Percentiles rank a stretch among this genome's conserved stretches.
Evolutionary conservation across 2,888 invertebrate genomes (phyloP).

Genomic region (Eueremaeus valkanovi): DNA sequence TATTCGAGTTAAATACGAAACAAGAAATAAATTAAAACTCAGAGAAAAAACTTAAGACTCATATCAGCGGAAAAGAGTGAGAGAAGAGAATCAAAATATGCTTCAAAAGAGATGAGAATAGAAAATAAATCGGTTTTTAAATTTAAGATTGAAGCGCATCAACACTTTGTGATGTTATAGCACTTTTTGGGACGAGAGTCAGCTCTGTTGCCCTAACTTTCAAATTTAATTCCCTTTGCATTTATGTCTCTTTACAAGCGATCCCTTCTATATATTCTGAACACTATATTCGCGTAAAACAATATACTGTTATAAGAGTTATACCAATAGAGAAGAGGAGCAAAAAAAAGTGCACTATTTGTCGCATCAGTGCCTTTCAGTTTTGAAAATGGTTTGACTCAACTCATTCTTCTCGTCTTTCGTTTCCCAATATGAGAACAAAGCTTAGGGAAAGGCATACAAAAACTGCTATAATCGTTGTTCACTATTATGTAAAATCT

Average conservation of each 20-base stretch:
- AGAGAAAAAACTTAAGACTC: no score
- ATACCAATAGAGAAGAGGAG: neutral
- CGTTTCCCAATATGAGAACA: no score
- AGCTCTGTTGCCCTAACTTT: no score
- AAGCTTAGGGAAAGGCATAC: no score
- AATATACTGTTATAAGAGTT: neutral
- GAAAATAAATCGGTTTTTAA: constrained; percentile 3
- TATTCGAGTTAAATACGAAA: no score
- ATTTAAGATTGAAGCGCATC: neutral
- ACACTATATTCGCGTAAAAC: neutral
- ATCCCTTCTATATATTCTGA: neutral
- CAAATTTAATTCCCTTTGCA: no score
- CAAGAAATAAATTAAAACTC: no score
- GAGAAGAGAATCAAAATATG: neutral
- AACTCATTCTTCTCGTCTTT: neutral
- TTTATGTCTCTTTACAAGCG: neutral
- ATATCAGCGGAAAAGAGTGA: neutral
- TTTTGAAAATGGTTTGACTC: neutral
- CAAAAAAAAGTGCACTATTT: neutral
- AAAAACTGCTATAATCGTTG: no score
- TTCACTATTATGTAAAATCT: no score
- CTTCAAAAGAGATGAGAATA: neutral
- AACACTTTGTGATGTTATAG: neutral
- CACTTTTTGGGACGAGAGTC: neutral
- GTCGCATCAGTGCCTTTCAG: neutral